These are phyloP conservation scores for Agrilus planipennis DNA, from an alignment of 1,140 invertebrate genomes.

Conservation along the genomic window DNA sequence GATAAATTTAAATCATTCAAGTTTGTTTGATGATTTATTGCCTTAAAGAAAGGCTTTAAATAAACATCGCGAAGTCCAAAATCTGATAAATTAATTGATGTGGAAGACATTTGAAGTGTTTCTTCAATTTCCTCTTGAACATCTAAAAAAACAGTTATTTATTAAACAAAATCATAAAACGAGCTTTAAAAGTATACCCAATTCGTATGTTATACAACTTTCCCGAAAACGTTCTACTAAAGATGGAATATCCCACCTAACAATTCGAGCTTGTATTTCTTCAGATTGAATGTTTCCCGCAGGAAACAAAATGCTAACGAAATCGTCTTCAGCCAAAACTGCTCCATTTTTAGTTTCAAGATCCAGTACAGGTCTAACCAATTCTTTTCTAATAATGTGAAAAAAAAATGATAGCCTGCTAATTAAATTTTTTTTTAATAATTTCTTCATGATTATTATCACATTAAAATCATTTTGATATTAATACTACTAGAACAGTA, in stretches of 20 bases:
- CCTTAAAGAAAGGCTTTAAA: constrained; percentile 45
- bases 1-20: constrained; percentile 45
- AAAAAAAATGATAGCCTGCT: constrained; percentile 2
- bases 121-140: constrained; percentile 33
- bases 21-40: constrained; percentile 46
- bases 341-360: constrained; percentile 54
- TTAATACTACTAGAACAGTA: no score
- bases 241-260: constrained; percentile 50
- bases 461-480: no score
- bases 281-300: constrained; percentile 31
- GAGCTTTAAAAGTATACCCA: constrained; percentile 33
- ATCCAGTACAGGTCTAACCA: constrained; percentile 47
- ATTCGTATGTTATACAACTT: constrained; percentile 44
- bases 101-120: constrained; percentile 41
- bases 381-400: constrained; percentile 45
- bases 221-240: constrained; percentile 50
- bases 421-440: no score
- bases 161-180: constrained; percentile 3
- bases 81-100: constrained; percentile 40
- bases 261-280: constrained; percentile 45
- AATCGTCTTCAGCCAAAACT: constrained; percentile 50
- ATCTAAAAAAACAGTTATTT: constrained; percentile 25
- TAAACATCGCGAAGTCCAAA: constrained; percentile 35
- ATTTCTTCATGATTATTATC: no score
- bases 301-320: constrained; percentile 42